Percentiles rank a stretch among this genome's conserved stretches.
Conservation (phyloP, 2,113 vertebrate species). For the Saccopteryx bilineata region DNA sequence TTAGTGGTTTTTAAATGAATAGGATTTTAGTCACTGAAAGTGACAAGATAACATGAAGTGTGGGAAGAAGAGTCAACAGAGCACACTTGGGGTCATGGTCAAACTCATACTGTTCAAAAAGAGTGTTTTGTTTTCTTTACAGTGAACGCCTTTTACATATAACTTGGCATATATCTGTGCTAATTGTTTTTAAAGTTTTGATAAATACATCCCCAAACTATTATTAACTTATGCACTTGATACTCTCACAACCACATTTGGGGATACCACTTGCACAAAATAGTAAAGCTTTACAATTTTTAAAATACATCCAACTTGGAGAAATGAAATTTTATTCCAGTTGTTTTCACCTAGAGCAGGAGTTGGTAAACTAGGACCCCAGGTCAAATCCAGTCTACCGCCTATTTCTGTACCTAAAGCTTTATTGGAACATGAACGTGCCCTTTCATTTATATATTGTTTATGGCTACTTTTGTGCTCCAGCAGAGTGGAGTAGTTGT, state of each 20-base stretch:
- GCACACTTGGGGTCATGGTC: not conserved
- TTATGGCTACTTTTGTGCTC: not conserved
- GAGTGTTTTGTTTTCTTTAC: not conserved
- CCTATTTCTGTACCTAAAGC: not conserved
- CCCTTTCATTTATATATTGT: not conserved
- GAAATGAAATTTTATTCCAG: constrained; percentile 6
- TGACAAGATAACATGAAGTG: not conserved
- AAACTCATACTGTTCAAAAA: not conserved
- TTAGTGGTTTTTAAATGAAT: not conserved
- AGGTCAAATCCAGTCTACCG: not conserved
- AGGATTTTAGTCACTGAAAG: not conserved
- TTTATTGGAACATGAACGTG: not conserved
- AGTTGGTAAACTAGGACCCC: not conserved
- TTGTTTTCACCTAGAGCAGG: not conserved
- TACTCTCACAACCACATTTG: not conserved
- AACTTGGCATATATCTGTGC: not conserved
- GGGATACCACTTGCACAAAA: not conserved
- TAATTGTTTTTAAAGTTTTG: not conserved
- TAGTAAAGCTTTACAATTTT: constrained; percentile 10
- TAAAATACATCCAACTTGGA: not conserved
- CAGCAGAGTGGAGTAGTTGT: not conserved
- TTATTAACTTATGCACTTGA: not conserved
- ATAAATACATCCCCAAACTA: not conserved
- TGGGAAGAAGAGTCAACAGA: not conserved
- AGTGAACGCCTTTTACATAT: not conserved